A percentile compares a stretch with the other conserved stretches of the same genome.
Conservation (phyloP, 1,140 invertebrate genomes). For the Drosophila funebris region DNA sequence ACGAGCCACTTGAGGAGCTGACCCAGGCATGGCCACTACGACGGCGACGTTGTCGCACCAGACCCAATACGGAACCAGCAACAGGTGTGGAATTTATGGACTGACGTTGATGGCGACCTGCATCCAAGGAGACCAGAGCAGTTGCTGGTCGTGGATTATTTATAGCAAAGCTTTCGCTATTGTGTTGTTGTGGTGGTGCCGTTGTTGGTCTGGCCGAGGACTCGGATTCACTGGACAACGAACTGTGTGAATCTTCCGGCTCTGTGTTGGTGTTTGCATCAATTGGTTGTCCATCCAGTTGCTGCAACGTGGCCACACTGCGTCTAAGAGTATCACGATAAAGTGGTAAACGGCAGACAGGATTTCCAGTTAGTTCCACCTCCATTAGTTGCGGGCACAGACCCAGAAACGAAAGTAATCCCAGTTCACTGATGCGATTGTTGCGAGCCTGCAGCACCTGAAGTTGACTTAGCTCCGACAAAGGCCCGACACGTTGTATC, state of each 20-base stretch:
- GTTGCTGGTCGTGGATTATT: slow-evolving; percentile 23
- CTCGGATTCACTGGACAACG: slow-evolving; percentile 62
- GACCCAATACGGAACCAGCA: slow-evolving; percentile 68
- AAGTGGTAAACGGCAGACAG: slow-evolving; percentile 70
- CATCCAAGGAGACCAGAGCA: slow-evolving; percentile 39
- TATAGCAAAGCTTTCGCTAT: not conserved
- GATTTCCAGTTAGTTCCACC: slow-evolving; percentile 83
- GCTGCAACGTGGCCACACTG: slow-evolving; percentile 79
- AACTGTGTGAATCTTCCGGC: slow-evolving; percentile 46
- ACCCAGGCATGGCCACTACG: slow-evolving; percentile 72
- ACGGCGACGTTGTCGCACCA: slow-evolving; percentile 65
- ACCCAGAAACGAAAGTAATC: slow-evolving; percentile 82
- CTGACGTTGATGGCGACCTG: slow-evolving; percentile 28
- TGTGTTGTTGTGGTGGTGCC: slow-evolving; percentile 34
- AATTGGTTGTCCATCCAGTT: slow-evolving; percentile 82
- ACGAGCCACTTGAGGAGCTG: slow-evolving; percentile 66
- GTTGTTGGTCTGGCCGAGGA: slow-evolving; percentile 54
- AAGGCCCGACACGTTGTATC: slow-evolving; percentile 86
- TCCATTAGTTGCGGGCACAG: slow-evolving; percentile 83
- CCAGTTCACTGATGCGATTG: slow-evolving; percentile 84
- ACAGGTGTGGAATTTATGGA: slow-evolving; percentile 52
- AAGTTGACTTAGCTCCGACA: slow-evolving; percentile 81
- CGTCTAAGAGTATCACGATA: slow-evolving; percentile 82
- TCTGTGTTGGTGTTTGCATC: not conserved
- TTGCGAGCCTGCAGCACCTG: slow-evolving; percentile 60